Evolutionary conservation across 2,797 vertebrate genomes (phyloP), one percentile per base, ranked within the genome.

Genomic region (Peromyscus aztecus): DNA sequence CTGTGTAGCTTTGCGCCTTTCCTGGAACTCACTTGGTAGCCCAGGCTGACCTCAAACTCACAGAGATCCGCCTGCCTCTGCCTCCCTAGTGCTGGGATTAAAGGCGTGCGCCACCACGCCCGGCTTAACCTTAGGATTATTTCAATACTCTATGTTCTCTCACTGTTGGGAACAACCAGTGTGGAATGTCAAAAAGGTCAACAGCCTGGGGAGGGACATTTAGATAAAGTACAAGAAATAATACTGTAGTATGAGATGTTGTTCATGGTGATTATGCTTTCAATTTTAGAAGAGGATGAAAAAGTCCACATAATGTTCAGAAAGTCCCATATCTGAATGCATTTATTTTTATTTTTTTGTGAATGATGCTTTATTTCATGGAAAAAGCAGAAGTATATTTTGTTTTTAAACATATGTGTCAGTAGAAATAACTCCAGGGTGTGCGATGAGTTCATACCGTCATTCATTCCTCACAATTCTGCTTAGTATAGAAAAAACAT

Each of bases 171-270:
- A 90, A 91, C 19, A 77, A 61, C 83, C 80, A 76, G 0, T 76
- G 29, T 92, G 57, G 29, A 49, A 37, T 71, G 23, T 71, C 37
- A 92, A 61, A 94, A 93, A 71, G 37, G 55, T 16, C 16, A 86
- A 12, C 71, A 92, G n/a, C 67, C 49, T 85, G 4, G 29, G 23
- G 67, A 46, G 43, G 63, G 7, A 23, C 6, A 46, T 37, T 31
- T 77, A 81, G 93, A 78, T 92, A 94, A 94, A 95, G 73, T 76
- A 88, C 90, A 95, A 75, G 57, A 93, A 94, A 91, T 43, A 90
- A 57, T 85, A 67, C 46, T 71, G 13, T 63, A 46, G 82, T 73
- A 24, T 85, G 89, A 85, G 59, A 69, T 73, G 1, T 40, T 73
- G 17, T 69, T 93, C 52, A 65, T 63, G 40, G 12, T 81, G 81